Conservation (phyloP, 2,888 invertebrate genomes). For the Synergus laeviventris region DNA sequence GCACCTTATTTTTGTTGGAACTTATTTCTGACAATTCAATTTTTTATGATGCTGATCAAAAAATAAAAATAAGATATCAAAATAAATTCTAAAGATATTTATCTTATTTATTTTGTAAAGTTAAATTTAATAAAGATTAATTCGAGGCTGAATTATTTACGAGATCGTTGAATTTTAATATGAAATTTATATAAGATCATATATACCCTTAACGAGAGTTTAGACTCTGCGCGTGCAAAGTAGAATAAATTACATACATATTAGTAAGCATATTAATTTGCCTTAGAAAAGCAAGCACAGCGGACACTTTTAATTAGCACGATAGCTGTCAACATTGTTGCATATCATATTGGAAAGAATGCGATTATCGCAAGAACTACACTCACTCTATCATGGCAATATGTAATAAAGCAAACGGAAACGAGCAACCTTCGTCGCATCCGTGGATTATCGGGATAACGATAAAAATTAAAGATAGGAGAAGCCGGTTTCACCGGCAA, state of each 20-base stretch:
- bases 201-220: conserved; percentile 18
- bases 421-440: conserved; percentile 38
- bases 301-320: conserved; percentile 33
- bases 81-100: neutral
- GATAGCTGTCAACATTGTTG: conserved; percentile 36
- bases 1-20: neutral
- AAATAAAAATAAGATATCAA: neutral
- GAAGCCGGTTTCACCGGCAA: conserved; percentile 35
- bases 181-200: neutral
- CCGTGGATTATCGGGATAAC: conserved; percentile 39
- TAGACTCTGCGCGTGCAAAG: conserved; percentile 34
- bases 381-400: neutral
- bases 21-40: neutral
- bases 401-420: conserved; percentile 30
- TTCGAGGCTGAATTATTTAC: neutral
- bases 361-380: neutral
- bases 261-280: conserved; percentile 24
- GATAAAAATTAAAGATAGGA: conserved; percentile 26
- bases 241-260: conserved; percentile 32
- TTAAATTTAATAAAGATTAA: neutral
- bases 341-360: conserved; percentile 25
- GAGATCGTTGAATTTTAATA: neutral
- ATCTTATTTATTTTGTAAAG: neutral
- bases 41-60: neutral
- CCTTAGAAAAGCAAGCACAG: conserved; percentile 5